Evolutionary conservation across 2,113 vertebrate species (phyloP).

Genomic region (Noturus placidus): DNA sequence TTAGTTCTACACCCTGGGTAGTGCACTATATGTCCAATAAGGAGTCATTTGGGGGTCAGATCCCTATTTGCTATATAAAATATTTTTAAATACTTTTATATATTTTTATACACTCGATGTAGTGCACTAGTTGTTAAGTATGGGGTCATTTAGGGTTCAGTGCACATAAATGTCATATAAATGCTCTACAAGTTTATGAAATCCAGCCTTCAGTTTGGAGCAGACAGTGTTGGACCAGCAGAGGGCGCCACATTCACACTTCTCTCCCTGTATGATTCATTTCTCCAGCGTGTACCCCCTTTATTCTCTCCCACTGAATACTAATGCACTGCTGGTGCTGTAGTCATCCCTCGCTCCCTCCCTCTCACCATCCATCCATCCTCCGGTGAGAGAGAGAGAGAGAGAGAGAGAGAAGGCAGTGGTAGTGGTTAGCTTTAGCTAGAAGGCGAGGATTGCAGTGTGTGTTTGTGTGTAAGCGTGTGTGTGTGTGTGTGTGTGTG

Average conservation of each 20-base stretch:
- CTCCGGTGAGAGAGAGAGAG: slow-evolving; percentile 59
- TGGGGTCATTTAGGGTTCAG: not conserved
- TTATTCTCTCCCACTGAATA: slow-evolving; percentile 73
- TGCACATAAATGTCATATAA: not conserved
- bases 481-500: not conserved
- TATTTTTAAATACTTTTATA: no score
- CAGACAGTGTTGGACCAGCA: slow-evolving; percentile 2
- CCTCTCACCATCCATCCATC: slow-evolving; percentile 56
- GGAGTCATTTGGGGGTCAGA: not conserved
- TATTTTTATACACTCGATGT: not conserved
- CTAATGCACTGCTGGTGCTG: slow-evolving; percentile 68
- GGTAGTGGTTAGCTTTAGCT: slow-evolving; percentile 65
- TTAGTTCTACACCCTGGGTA: not conserved
- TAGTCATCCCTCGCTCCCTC: slow-evolving; percentile 62
- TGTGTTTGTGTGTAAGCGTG: slow-evolving; percentile 5
- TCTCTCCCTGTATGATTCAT: not conserved
- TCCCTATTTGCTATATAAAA: not conserved
- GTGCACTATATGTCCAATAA: not conserved
- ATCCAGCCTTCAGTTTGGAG: not conserved
- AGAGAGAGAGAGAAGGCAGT: slow-evolving; percentile 4
- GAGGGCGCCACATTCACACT: slow-evolving; percentile 6
- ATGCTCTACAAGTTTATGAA: not conserved
- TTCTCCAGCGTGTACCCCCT: slow-evolving; percentile 25
- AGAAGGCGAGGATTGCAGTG: slow-evolving; percentile 29
- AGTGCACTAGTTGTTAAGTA: not conserved